Base-by-base conservation (phyloP, 1,140 invertebrate genomes). In the Formica selysi region DNA sequence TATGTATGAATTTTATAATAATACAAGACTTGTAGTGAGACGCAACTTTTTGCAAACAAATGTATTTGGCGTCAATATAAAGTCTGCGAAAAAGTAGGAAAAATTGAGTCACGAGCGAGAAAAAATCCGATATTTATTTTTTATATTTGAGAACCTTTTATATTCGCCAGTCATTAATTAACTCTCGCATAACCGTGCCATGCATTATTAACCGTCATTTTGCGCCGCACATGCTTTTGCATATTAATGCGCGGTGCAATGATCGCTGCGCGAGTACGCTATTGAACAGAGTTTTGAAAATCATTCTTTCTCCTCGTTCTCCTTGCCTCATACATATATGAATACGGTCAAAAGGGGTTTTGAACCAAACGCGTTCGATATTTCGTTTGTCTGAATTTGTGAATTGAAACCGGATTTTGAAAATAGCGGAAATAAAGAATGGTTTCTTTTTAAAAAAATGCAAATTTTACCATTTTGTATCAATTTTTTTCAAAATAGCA, bases 141-240 rank as follows among this genome's bases (percentile, higher is more conserved):
- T 83, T 83, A 38, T 48, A 61, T 32, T 74, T 44, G 79, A 29
- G 54, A 83, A 74, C 61, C 79, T 83, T 83, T 83, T 74, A 54
- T 73, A 83, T 61, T 83, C 54, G 79, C 54, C 79, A 73, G 68
- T 83, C 79, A 83, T 83, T 83, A 83, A 83, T 83, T 83, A 83
- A 83, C 79, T 83, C 79, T 83, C 41, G 79, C 68, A 74, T 83
- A 83, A 83, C 68, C 67, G 68, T 73, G 79, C 79, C 26, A 74
- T 83, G 68, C 79, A 83, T 83, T 83, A 83, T 83, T 83, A 83
- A 68, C 54, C 79, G 79, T 83, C 79, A 83, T 83, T 81, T 61
- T 83, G 79, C 54, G 79, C 38, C 54, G 68, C 29, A 57, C 54
- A 61, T 70, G 79, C 54, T 83, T 74, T 83, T 68, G 79, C 79